phyloP scores from a whole-genome alignment of 1,140 invertebrate species.

The Metaphire vulgaris region DNA sequence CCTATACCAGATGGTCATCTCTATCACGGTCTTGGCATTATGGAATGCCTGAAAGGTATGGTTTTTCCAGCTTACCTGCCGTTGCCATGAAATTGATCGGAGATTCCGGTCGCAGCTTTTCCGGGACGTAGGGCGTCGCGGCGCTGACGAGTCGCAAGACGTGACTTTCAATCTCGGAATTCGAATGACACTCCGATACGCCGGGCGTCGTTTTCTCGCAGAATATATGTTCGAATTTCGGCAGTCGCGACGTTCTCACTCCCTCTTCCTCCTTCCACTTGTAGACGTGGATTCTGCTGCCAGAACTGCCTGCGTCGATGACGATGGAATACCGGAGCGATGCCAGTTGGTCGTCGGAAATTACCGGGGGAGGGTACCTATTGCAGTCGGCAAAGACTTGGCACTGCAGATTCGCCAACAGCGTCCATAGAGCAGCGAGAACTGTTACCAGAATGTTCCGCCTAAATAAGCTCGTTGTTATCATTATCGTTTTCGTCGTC shows the following conservation, averaged over 20 bases:
- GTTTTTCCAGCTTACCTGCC: neutral
- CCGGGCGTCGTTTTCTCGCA: constrained; percentile 1
- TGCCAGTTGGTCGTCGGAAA: no score
- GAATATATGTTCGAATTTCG: neutral
- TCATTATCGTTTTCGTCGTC: no score
- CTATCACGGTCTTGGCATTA: no score
- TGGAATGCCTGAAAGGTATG: no score
- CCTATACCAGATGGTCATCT: no score
- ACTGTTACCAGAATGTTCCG: no score
- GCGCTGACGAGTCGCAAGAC: neutral
- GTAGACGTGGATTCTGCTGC: constrained; percentile 25
- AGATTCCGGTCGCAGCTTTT: neutral
- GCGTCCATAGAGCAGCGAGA: no score
- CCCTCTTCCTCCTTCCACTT: constrained; percentile 11
- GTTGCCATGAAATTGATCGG: constrained; percentile 13
- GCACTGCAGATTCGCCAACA: no score
- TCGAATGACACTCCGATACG: neutral
- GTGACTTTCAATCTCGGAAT: neutral
- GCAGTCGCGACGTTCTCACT: neutral
- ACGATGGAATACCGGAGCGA: constrained; percentile 23
- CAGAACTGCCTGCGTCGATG: constrained; percentile 29
- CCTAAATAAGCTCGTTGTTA: no score
- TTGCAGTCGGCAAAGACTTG: no score
- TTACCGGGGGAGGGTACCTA: no score
- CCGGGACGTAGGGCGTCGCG: neutral